Percentiles rank a stretch among this genome's conserved stretches.
Conservation (phyloP, 2,888 invertebrate genomes). For the Cyclophora albipunctata region DNA sequence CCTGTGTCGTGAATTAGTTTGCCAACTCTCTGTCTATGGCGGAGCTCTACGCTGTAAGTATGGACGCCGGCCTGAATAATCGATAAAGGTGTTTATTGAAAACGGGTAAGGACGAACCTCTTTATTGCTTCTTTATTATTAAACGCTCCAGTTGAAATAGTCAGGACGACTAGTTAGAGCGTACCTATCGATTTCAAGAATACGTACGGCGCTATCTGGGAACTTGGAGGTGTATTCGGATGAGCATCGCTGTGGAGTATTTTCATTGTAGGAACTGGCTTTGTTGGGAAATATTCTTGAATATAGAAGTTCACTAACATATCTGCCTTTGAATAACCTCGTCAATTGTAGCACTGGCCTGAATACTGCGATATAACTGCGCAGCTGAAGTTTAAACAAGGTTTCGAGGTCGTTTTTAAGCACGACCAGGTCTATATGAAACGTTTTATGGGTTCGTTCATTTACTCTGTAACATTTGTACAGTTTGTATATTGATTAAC, state of each 20-base stretch:
- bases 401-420: constrained; percentile 18
- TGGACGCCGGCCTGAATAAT: constrained; percentile 73
- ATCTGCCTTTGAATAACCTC: neutral
- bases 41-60: constrained; percentile 71
- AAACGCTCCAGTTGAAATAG: constrained; percentile 41
- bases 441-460: constrained; percentile 1
- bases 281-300: too few species aligned
- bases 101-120: constrained; percentile 70
- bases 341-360: constrained; percentile 8
- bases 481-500: too few species aligned
- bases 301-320: neutral
- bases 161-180: constrained; percentile 9
- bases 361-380: constrained; percentile 7
- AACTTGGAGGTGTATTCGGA: too few species aligned
- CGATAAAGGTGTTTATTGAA: constrained; percentile 76
- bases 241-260: too few species aligned
- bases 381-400: constrained; percentile 14
- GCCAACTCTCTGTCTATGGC: constrained; percentile 75
- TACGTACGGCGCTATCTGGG: too few species aligned
- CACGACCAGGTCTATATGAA: constrained; percentile 10
- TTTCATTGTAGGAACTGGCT: too few species aligned
- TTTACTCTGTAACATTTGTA: too few species aligned
- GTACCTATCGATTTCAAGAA: neutral
- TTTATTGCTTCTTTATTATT: constrained; percentile 74
- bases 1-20: constrained; percentile 76